A percentile compares a stretch with the other conserved stretches of the same genome.
These are phyloP conservation scores for Campodea augens DNA, from an alignment of 1,140 invertebrate species.

Conservation along the genomic window DNA sequence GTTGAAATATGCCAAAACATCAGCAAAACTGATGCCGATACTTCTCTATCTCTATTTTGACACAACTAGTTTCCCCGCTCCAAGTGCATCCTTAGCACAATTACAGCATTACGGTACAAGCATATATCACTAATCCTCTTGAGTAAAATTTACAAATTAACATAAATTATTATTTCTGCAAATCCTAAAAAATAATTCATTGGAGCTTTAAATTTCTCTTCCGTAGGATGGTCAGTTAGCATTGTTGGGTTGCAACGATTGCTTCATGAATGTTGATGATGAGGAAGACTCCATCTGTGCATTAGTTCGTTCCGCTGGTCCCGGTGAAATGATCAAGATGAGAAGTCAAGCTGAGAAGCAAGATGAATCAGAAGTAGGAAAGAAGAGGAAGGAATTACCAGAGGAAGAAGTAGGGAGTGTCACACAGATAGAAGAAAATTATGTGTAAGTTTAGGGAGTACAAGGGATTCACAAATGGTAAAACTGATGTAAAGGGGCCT, in stretches of 20 bases:
- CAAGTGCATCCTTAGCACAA: too few species aligned
- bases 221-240: constrained; percentile 61
- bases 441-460: constrained; percentile 72
- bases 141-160: too few species aligned
- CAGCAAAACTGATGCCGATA: too few species aligned
- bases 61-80: too few species aligned
- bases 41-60: too few species aligned
- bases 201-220: constrained; percentile 9
- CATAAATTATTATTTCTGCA: constrained; percentile 1
- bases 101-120: too few species aligned
- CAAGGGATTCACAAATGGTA: too few species aligned
- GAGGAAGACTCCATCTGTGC: constrained; percentile 71
- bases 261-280: constrained; percentile 62
- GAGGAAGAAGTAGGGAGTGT: constrained; percentile 41
- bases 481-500: too few species aligned
- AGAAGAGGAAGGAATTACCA: constrained; percentile 28
- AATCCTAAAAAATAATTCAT: background rate
- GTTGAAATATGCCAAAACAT: too few species aligned
- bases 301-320: constrained; percentile 39
- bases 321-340: constrained; percentile 37
- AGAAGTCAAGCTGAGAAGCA: constrained; percentile 29
- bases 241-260: constrained; percentile 48
- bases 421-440: constrained; percentile 75
- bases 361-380: background rate
- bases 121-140: too few species aligned